phyloP scores from a whole-genome alignment of 2,797 vertebrate genomes.

The Masticophis lateralis region DNA sequence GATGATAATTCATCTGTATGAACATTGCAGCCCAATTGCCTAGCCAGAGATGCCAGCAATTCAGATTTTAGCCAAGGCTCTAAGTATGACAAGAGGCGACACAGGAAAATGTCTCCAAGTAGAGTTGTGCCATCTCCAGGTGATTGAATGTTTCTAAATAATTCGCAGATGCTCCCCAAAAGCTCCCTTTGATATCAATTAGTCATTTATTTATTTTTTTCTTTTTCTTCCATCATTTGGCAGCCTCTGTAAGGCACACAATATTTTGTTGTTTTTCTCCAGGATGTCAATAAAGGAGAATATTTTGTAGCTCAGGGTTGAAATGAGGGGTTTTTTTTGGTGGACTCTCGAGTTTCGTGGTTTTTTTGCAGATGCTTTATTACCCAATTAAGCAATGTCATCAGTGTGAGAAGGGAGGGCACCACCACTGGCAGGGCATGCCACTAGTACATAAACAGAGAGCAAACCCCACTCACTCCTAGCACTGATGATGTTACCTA shows the following conservation, averaged over 20 bases:
- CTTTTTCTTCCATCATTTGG: not conserved
- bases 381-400: not conserved
- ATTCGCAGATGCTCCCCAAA: not conserved
- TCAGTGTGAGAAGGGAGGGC: not conserved
- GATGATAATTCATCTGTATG: not conserved
- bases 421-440: not conserved
- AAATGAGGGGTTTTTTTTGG: no score
- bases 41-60: not conserved
- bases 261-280: not conserved
- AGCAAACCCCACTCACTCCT: not conserved
- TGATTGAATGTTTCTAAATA: not conserved
- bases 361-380: no score
- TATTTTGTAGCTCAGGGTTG: no score
- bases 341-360: no score
- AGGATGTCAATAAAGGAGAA: not conserved
- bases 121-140: not conserved
- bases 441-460: no score
- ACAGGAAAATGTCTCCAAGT: not conserved
- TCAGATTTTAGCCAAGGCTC: not conserved
- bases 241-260: no score
- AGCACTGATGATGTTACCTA: not conserved
- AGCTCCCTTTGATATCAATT: not conserved
- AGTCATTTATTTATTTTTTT: not conserved
- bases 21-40: not conserved
- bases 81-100: not conserved